phyloP scores from a whole-genome alignment of 2,888 invertebrate species.

The Meghimatium bilineatum region DNA sequence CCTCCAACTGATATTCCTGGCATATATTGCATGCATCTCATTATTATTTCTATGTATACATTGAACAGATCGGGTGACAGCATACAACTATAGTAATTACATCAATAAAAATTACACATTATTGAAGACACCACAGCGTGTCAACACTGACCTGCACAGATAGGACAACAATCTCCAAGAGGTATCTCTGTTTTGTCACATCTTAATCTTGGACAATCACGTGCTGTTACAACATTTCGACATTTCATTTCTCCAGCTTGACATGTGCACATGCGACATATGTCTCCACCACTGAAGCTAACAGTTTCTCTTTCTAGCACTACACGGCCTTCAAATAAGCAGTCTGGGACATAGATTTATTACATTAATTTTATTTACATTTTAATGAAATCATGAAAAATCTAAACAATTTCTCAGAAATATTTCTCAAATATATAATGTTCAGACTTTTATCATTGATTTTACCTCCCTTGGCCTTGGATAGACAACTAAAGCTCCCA shows the following conservation, averaged over 20 bases:
- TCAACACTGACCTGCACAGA: slow-evolving; percentile 62
- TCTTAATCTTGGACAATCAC: slow-evolving; percentile 60
- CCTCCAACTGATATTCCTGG: no score
- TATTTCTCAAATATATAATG: no score
- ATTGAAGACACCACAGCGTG: not conserved
- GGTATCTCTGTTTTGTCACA: slow-evolving; percentile 64
- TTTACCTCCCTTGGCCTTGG: no score
- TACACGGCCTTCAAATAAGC: slow-evolving; percentile 64
- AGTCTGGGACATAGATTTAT: slow-evolving; percentile 60
- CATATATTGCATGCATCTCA: no score
- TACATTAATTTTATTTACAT: no score
- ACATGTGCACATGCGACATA: slow-evolving; percentile 70
- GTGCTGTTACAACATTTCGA: slow-evolving; percentile 52
- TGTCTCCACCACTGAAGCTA: slow-evolving; percentile 58
- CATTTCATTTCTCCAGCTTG: slow-evolving; percentile 67
- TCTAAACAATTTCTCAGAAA: no score
- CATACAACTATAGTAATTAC: no score
- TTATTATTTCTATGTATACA: no score
- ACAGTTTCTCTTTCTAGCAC: slow-evolving; percentile 62
- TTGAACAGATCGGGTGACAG: no score
- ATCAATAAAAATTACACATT: not conserved
- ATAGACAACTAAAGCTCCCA: no score
- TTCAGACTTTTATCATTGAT: no score
- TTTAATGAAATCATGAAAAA: no score
- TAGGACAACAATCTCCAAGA: slow-evolving; percentile 68